A percentile compares a stretch with the other conserved stretches of the same genome.
Conservation (phyloP, 2,888 invertebrate species). For the Icerya purchasi region DNA sequence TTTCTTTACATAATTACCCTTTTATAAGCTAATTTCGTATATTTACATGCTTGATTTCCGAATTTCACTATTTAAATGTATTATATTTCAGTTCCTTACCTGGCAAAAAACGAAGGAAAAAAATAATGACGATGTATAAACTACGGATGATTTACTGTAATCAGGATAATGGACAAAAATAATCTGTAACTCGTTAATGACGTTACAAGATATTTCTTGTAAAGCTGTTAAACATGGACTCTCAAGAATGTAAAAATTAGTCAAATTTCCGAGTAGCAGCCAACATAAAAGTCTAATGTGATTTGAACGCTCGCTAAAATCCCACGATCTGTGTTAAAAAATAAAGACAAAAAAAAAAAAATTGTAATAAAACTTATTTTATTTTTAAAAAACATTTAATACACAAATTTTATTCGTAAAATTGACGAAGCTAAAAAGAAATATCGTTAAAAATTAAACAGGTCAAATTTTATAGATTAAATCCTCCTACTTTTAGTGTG, state of each 20-base stretch:
- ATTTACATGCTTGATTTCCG: no score
- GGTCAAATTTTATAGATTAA: no score
- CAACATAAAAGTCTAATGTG: conserved; percentile 89
- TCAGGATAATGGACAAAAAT: conserved; percentile 95
- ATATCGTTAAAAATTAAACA: no score
- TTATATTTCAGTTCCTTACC: no score
- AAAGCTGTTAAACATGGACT: conserved; percentile 58
- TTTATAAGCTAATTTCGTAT: no score
- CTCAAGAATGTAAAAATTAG: conserved; percentile 48
- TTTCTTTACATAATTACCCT: no score
- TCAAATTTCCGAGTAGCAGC: conserved; percentile 86
- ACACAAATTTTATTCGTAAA: not conserved
- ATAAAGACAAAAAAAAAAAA: conserved; percentile 8
- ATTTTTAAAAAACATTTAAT: not conserved
- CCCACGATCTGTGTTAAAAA: conserved; percentile 44
- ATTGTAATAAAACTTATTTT: not conserved
- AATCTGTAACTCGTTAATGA: conserved; percentile 91
- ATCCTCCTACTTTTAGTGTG: no score
- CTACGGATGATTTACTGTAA: conserved; percentile 63
- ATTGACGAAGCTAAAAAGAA: no score
- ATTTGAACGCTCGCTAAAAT: conserved; percentile 83
- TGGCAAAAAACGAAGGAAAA: conserved; percentile 95
- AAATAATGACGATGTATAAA: conserved; percentile 89
- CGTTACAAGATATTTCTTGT: conserved; percentile 84
- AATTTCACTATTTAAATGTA: no score